Conservation (phyloP, 2,888 invertebrate genomes). For the Helleia helle region DNA sequence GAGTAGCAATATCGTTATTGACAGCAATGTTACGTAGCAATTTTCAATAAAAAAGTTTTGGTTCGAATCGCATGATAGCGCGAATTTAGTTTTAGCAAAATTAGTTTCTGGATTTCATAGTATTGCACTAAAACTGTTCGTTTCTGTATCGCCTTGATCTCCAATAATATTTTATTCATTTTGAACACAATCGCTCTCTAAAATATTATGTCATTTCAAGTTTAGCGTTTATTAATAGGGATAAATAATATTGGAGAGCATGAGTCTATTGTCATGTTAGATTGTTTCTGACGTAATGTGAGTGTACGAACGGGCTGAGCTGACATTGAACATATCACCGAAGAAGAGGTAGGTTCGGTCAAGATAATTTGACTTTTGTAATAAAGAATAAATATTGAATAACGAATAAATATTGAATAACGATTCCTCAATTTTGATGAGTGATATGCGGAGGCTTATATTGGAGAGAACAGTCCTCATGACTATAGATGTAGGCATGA, state of each 20-base stretch:
- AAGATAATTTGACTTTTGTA: slow-evolving; percentile 28
- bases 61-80: slow-evolving; percentile 1
- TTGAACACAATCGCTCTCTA: not conserved
- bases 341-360: slow-evolving; percentile 68
- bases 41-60: not conserved
- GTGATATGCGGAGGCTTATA: slow-evolving; percentile 57
- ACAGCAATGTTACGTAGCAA: not conserved
- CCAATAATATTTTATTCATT: slow-evolving; percentile 55
- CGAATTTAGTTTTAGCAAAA: slow-evolving; percentile 1
- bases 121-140: slow-evolving; percentile 20
- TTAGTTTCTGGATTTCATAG: slow-evolving; percentile 17
- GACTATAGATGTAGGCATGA: slow-evolving; percentile 61
- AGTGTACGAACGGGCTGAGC: slow-evolving; percentile 60
- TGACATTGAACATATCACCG: slow-evolving; percentile 60
- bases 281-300: slow-evolving; percentile 70
- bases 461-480: slow-evolving; percentile 68
- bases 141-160: slow-evolving; percentile 29
- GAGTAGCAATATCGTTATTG: not conserved
- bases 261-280: slow-evolving; percentile 72
- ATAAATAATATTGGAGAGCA: slow-evolving; percentile 67
- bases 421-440: slow-evolving; percentile 65
- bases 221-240: slow-evolving; percentile 14
- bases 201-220: not conserved
- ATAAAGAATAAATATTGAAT: slow-evolving; percentile 25
- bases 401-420: slow-evolving; percentile 28